phyloP scores from a whole-genome alignment of 2,797 vertebrate genomes.

The Tinamus major region DNA sequence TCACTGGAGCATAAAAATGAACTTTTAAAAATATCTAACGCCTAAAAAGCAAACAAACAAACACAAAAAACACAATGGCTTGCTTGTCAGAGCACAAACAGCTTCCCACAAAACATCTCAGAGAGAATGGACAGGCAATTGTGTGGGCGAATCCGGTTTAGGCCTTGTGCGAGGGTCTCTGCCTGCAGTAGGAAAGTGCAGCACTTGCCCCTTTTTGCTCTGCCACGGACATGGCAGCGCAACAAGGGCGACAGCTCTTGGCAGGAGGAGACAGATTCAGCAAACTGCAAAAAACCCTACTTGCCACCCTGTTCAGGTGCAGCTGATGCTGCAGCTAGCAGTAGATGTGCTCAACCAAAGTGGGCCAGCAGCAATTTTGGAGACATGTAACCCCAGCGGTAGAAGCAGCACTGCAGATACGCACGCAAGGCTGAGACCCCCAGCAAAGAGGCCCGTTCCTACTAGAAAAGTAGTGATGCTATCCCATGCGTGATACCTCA shows the following conservation, averaged over 20 bases:
- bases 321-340: background rate
- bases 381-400: background rate
- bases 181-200: background rate
- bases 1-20: constrained; percentile 28
- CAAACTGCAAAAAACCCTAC: background rate
- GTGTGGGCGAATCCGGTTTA: constrained; percentile 46
- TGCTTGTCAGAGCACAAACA: constrained; percentile 35
- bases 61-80: constrained; percentile 2
- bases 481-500: background rate
- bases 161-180: background rate
- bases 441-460: background rate
- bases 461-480: background rate
- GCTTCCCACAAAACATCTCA: constrained; percentile 29
- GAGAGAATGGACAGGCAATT: constrained; percentile 30
- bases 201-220: background rate
- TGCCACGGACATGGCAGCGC: background rate
- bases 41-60: constrained; percentile 48
- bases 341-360: background rate
- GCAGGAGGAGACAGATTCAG: background rate
- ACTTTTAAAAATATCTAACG: background rate
- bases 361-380: background rate
- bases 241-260: background rate
- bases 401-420: background rate
- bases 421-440: background rate
- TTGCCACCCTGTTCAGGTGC: background rate